A percentile compares a stretch with the other conserved stretches of the same genome.
Conservation (phyloP, 1,140 invertebrate genomes). For the Spodoptera frugiperda region DNA sequence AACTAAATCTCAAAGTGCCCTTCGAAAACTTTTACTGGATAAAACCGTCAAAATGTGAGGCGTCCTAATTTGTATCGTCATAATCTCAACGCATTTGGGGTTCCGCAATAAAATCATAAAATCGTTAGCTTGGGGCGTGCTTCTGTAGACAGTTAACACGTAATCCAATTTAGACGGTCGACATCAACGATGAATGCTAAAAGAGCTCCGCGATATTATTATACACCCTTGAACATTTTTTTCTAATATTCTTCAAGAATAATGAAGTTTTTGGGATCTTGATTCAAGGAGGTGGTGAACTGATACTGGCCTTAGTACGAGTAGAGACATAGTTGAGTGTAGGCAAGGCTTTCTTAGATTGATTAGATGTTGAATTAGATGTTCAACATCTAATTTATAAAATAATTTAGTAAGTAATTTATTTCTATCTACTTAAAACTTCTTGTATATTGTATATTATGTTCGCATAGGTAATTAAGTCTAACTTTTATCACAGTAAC, state of each 20-base stretch:
- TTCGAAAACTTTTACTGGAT: constrained; percentile 5
- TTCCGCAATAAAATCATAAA: constrained; percentile 76
- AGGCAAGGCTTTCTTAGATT: no score
- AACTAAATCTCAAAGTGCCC: neutral
- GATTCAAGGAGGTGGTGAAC: neutral
- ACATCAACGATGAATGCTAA: constrained; percentile 73
- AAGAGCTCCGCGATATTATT: constrained; percentile 72
- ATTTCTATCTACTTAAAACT: no score
- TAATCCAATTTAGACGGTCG: constrained; percentile 80
- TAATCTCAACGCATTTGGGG: constrained; percentile 65
- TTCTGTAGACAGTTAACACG: constrained; percentile 65
- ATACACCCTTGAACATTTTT: constrained; percentile 42
- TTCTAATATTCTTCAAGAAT: neutral
- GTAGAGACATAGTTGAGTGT: neutral
- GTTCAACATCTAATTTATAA: no score
- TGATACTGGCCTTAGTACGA: neutral
- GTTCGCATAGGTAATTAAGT: no score
- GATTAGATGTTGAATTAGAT: no score
- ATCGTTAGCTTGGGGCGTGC: constrained; percentile 62
- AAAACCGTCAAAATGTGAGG: constrained; percentile 14
- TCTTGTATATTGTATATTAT: no score
- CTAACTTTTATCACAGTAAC: no score
- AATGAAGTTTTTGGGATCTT: neutral
- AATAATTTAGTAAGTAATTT: no score
- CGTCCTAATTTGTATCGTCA: constrained; percentile 56